phyloP scores from a whole-genome alignment of 2,888 invertebrate species.

The Drosophila tripunctata region DNA sequence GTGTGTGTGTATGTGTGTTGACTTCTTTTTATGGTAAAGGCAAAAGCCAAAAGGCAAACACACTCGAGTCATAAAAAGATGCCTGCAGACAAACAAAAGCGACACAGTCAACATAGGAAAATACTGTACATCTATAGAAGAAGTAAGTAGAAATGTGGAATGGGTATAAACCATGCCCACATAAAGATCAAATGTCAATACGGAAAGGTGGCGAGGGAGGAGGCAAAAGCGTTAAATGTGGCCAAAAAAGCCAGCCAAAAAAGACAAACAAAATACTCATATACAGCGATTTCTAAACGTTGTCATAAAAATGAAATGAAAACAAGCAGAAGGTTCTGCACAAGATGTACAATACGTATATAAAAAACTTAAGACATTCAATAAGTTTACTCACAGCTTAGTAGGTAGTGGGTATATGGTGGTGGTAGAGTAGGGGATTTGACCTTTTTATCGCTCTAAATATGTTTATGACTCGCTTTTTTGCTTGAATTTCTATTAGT shows the following conservation, averaged over 20 bases:
- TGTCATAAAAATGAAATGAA: constrained; percentile 82
- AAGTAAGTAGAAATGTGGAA: no score
- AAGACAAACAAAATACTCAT: constrained; percentile 69
- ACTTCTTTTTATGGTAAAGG: constrained; percentile 81
- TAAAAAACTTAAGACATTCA: constrained; percentile 82
- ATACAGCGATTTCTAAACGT: constrained; percentile 78
- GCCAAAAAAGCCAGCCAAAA: constrained; percentile 54
- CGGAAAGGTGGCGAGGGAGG: constrained; percentile 14
- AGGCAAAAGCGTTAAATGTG: constrained; percentile 57
- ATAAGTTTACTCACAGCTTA: constrained; percentile 74
- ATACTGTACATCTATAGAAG: background rate
- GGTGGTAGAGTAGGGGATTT: constrained; percentile 12
- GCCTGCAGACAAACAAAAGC: constrained; percentile 82
- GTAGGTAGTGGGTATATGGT: background rate
- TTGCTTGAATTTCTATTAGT: constrained; percentile 2
- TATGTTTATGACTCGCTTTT: constrained; percentile 74
- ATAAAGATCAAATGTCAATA: constrained; percentile 84
- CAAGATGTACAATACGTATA: constrained; percentile 30
- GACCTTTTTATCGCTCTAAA: constrained; percentile 81
- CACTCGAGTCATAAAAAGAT: constrained; percentile 84
- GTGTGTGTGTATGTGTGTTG: constrained; percentile 3
- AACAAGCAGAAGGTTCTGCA: constrained; percentile 61
- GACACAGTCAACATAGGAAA: constrained; percentile 59
- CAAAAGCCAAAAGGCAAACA: constrained; percentile 84
- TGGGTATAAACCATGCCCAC: constrained; percentile 49